A percentile compares a stretch with the other conserved stretches of the same genome.
Evolutionary conservation across 1,140 invertebrate species (phyloP).

Genomic region (Leptonema lineaticorne): DNA sequence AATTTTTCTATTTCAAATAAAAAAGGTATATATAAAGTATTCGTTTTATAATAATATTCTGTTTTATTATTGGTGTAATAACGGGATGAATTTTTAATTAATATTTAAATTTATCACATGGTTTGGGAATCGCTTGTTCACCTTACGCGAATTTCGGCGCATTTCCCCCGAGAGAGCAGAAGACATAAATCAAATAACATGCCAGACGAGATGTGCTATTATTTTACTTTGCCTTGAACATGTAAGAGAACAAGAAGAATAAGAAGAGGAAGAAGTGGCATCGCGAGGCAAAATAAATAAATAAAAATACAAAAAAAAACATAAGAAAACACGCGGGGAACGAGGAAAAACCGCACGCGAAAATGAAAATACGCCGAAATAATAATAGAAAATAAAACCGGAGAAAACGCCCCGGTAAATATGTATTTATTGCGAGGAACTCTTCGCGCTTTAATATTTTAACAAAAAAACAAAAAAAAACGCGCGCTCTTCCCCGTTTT

Average conservation of each 20-base stretch:
- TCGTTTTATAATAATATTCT: no score
- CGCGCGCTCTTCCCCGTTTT: no score
- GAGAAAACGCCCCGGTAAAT: conserved; percentile 23
- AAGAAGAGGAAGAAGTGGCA: conserved; percentile 11
- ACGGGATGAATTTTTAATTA: no score
- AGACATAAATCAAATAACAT: conserved; percentile 39
- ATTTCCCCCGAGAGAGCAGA: conserved; percentile 36
- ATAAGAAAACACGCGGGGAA: not conserved
- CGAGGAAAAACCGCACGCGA: no score
- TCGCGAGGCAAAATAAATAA: conserved; percentile 24
- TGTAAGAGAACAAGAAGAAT: not conserved
- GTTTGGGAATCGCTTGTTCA: conserved; percentile 3
- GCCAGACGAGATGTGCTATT: conserved; percentile 34
- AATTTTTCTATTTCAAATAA: no score
- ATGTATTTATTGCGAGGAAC: conserved; percentile 33
- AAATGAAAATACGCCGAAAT: no score
- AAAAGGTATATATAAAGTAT: no score
- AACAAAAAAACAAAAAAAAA: no score
- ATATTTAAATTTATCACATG: not conserved
- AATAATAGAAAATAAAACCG: not conserved
- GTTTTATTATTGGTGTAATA: no score
- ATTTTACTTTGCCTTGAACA: conserved; percentile 27
- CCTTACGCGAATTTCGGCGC: conserved; percentile 25
- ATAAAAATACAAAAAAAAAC: not conserved
- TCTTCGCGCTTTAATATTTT: conserved; percentile 14